A percentile compares a stretch with the other conserved stretches of the same genome.
Conservation (phyloP, 2,113 vertebrate genomes). For the Anas platyrhynchos region DNA sequence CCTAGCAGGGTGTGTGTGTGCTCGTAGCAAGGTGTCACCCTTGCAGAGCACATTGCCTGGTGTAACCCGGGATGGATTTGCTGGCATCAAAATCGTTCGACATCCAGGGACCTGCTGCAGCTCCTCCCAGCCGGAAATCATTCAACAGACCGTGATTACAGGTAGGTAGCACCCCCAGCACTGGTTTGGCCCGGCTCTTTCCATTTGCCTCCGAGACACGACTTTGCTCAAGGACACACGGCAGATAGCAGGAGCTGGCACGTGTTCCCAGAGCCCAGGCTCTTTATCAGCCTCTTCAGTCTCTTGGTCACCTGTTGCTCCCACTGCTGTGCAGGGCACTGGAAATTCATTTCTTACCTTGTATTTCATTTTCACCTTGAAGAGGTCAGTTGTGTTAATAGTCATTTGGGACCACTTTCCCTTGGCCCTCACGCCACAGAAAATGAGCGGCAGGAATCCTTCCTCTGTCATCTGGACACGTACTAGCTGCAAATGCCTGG, state of each 20-base stretch:
- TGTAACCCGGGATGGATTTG: background rate
- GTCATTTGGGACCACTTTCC: background rate
- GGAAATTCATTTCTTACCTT: background rate
- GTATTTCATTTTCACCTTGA: background rate
- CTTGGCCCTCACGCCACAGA: fast-evolving
- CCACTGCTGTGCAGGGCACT: background rate
- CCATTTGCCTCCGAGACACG: background rate
- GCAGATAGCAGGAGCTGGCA: background rate
- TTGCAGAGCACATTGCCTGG: background rate
- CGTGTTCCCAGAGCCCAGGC: fast-evolving
- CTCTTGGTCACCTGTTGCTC: background rate
- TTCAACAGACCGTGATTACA: background rate
- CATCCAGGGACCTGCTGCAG: background rate
- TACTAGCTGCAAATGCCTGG: fast-evolving
- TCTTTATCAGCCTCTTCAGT: background rate
- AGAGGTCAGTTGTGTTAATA: background rate
- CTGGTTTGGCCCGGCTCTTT: background rate
- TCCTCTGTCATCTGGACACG: fast-evolving
- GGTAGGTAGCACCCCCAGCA: background rate
- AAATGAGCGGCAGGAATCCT: background rate
- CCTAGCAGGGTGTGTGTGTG: background rate
- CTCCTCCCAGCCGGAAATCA: constrained; percentile 1
- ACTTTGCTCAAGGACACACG: constrained; percentile 44
- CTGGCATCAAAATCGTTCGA: background rate
- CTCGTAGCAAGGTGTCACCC: background rate